A percentile compares a stretch with the other conserved stretches of the same genome.
Conservation (phyloP, 2,113 vertebrate species). For the Neolamprologus kungweensis region DNA sequence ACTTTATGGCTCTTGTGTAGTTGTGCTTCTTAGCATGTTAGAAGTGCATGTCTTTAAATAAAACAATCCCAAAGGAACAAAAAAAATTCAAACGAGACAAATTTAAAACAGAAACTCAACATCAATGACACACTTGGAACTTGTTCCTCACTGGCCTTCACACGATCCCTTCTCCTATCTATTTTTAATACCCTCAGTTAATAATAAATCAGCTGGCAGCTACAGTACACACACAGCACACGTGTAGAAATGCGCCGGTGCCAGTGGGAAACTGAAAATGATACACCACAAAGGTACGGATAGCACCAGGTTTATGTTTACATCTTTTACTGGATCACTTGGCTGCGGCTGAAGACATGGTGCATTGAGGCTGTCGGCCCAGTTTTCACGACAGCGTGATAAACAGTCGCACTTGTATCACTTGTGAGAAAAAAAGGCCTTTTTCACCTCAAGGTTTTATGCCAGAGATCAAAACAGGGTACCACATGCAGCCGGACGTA, state of each 20-base stretch:
- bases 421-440: neutral
- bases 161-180: neutral
- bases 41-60: neutral
- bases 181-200: conserved; percentile 7
- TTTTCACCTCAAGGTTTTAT: conserved; percentile 86
- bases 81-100: neutral
- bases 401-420: neutral
- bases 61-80: neutral
- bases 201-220: conserved; percentile 41
- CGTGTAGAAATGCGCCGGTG: neutral
- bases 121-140: conserved; percentile 1
- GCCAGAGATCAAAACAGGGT: conserved; percentile 97
- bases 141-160: neutral
- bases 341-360: neutral
- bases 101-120: neutral
- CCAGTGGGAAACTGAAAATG: neutral
- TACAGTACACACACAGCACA: neutral
- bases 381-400: neutral
- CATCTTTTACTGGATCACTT: neutral
- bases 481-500: conserved; percentile 91
- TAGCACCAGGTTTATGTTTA: neutral
- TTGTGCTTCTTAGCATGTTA: neutral
- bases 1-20: neutral
- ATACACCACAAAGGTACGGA: neutral
- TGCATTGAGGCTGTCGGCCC: neutral